These are phyloP conservation scores for Alethe diademata DNA, from an alignment of 2,113 vertebrate genomes.

Conservation along the genomic window DNA sequence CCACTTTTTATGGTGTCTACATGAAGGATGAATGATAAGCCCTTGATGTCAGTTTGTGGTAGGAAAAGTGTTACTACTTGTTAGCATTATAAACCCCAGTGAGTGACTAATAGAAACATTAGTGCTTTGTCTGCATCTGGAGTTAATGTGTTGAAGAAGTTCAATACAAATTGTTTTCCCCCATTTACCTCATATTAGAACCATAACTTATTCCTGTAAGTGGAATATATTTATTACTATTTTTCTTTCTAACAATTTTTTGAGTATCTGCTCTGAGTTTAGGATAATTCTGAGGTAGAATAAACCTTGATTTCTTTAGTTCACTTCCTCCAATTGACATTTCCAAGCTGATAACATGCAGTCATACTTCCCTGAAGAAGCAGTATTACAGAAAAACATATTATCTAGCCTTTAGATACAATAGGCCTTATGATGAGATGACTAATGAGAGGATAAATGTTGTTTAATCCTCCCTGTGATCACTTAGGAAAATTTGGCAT, in stretches of 20 bases:
- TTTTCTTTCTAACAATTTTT: neutral
- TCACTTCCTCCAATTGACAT: neutral
- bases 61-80: neutral
- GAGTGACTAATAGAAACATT: neutral
- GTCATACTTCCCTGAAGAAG: neutral
- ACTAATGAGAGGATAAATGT: neutral
- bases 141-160: neutral
- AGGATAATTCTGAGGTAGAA: neutral
- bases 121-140: neutral
- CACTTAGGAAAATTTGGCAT: neutral
- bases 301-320: neutral
- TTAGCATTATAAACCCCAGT: neutral
- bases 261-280: neutral
- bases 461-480: constrained; percentile 4
- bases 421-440: neutral
- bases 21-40: neutral
- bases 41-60: neutral
- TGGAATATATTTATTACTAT: neutral
- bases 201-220: neutral
- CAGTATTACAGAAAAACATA: neutral
- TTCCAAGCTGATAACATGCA: neutral
- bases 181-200: neutral
- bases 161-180: neutral
- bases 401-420: constrained; percentile 2
- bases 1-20: neutral